phyloP scores from a whole-genome alignment of 2,113 vertebrate genomes.

The Plectropomus leopardus region DNA sequence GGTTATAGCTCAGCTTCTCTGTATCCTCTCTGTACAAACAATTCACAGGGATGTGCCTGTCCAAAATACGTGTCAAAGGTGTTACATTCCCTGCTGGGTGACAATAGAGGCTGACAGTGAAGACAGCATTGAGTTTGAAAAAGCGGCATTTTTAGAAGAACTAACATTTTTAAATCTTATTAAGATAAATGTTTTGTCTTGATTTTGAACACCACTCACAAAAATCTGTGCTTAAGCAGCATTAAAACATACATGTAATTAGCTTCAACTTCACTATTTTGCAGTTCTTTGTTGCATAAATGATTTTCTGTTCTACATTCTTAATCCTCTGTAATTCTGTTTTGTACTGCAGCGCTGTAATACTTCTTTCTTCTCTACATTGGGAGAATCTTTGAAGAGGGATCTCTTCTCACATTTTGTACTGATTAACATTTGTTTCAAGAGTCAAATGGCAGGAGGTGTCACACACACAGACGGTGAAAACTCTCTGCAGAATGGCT shows the following conservation, averaged over 20 bases:
- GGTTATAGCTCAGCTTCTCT: background rate
- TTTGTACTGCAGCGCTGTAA: background rate
- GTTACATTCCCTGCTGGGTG: background rate
- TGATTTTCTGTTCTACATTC: background rate
- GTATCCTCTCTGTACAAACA: background rate
- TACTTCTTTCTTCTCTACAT: background rate
- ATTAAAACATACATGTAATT: background rate
- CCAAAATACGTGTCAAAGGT: no score
- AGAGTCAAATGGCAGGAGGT: background rate
- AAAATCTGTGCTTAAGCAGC: no score
- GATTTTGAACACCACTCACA: no score
- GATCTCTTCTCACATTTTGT: background rate
- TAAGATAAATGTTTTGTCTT: no score
- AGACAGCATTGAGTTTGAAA: background rate
- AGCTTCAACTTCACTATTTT: no score
- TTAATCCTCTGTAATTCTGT: background rate
- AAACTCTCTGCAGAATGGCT: background rate
- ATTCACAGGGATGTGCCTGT: background rate
- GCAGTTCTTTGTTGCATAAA: background rate
- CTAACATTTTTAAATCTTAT: no score
- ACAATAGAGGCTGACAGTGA: background rate
- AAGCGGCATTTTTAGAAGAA: background rate
- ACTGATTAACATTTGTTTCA: background rate
- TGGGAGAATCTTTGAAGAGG: background rate
- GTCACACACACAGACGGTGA: background rate